These are phyloP conservation scores for Temnothorax rugatulus DNA, from an alignment of 2,888 invertebrate genomes.

Conservation along the genomic window DNA sequence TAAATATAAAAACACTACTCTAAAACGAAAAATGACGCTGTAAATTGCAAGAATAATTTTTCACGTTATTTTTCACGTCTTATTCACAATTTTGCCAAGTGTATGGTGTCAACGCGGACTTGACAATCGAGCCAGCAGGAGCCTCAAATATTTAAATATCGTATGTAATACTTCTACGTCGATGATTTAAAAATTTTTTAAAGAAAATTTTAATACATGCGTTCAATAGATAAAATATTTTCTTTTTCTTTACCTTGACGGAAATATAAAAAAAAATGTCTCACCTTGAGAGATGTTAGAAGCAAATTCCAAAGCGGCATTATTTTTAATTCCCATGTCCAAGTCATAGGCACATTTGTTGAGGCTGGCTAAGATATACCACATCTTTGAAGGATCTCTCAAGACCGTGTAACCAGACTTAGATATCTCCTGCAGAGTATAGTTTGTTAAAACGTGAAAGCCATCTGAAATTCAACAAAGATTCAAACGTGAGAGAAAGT, in stretches of 20 bases:
- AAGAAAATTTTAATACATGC: background rate
- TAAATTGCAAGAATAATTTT: too few relatives aligned
- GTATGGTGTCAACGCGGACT: too few relatives aligned
- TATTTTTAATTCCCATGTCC: too few relatives aligned
- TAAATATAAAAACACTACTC: too few relatives aligned
- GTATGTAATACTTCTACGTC: background rate
- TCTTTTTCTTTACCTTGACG: background rate
- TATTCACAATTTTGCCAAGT: too few relatives aligned
- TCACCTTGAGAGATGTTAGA: slow-evolving; percentile 93
- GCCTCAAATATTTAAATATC: background rate
- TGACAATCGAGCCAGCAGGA: too few relatives aligned
- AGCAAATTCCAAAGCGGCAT: slow-evolving; percentile 76
- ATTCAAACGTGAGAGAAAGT: background rate
- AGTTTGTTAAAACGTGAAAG: slow-evolving; percentile 88
- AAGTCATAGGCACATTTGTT: background rate
- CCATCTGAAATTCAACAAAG: slow-evolving; percentile 50
- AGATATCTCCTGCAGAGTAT: slow-evolving; percentile 89
- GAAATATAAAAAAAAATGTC: slow-evolving; percentile 47
- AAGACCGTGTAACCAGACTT: slow-evolving; percentile 91
- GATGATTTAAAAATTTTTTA: background rate
- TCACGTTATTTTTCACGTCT: too few relatives aligned
- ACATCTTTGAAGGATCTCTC: slow-evolving; percentile 85
- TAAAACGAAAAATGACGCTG: too few relatives aligned
- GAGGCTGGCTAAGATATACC: background rate
- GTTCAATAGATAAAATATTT: background rate